Base-by-base conservation (phyloP, 2,797 vertebrate genomes). In the Semotilus atromaculatus region DNA sequence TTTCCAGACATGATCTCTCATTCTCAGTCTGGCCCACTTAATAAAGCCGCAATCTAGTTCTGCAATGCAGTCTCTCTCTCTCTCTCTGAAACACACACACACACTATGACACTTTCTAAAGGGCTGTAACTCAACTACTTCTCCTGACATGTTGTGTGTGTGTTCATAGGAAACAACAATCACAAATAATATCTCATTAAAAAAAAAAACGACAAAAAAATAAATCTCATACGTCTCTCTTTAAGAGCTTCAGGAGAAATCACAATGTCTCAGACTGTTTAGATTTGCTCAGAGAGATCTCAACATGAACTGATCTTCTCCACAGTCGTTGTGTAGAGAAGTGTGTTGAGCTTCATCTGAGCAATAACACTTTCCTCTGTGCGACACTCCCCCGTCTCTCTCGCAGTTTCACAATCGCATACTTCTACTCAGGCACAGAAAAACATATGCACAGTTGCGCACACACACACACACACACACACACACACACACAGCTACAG, bases 1-100 rank as follows among this genome's bases (percentile, higher is more conserved):
- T 79, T 34, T 75, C 83, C 34, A 23, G 62, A 62, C 23, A 16
- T 55, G 1, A 26, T 53, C 43, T 26, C 31, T 38, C 78, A 48
- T 45, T 60, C 36, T 34, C 14, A 43, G 67, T 3, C n/a, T 43
- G 26, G 40, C 51, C 40, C n/a, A 58, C 81, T 51, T 67, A 90
- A 92, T 88, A 89, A 78, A 62, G 19, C 82, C 80, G 83, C 71
- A 77, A 51, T 88, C 66, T 26, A 60, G 36, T 58, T 34, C 75
- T 82, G 38, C n/a, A 43, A 75, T 64, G 80, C 76, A 21, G 26
- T 81, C 60, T 70, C 14, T 80, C 53, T 60, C 70, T 72, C 21
- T 51, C 40, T 11, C 5, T 51, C 29, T 18, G 14, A 45, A 4
- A 14, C 43, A 86, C 81, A 88, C 86, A 40, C 86, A 53, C 89